Evolutionary conservation across 2,113 vertebrate genomes (phyloP).

Genomic region (Microcebus jonahi): DNA sequence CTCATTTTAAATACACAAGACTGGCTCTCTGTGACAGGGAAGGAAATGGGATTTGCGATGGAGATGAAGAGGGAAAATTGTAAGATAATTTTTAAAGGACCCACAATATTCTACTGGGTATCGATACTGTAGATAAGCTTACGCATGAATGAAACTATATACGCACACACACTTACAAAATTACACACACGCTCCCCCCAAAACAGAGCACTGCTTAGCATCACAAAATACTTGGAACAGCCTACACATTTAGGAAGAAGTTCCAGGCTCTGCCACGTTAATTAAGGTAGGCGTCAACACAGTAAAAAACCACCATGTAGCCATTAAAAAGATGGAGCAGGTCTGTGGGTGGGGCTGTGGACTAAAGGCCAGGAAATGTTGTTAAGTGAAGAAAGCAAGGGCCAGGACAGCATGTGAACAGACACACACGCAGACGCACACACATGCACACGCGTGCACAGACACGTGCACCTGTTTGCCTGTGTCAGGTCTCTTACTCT

Average conservation of each 20-base stretch:
- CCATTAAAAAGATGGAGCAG: background rate
- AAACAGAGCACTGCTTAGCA: background rate
- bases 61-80: background rate
- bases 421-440: background rate
- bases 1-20: background rate
- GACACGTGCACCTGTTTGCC: background rate
- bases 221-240: background rate
- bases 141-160: background rate
- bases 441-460: background rate
- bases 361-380: background rate
- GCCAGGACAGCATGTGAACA: background rate
- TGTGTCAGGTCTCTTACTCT: background rate
- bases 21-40: background rate
- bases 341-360: background rate
- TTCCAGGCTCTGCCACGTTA: too few relatives aligned
- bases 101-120: background rate
- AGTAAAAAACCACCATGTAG: background rate
- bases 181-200: background rate
- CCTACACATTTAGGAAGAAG: background rate
- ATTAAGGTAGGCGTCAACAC: background rate
- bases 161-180: background rate
- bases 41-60: background rate
- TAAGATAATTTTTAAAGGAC: background rate
- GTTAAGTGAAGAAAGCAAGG: background rate
- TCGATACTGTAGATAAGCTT: too few relatives aligned